Evolutionary conservation across 2,888 invertebrate species (phyloP), one percentile per base, ranked within the genome.

Genomic region (Torymus aiolomorphi): DNA sequence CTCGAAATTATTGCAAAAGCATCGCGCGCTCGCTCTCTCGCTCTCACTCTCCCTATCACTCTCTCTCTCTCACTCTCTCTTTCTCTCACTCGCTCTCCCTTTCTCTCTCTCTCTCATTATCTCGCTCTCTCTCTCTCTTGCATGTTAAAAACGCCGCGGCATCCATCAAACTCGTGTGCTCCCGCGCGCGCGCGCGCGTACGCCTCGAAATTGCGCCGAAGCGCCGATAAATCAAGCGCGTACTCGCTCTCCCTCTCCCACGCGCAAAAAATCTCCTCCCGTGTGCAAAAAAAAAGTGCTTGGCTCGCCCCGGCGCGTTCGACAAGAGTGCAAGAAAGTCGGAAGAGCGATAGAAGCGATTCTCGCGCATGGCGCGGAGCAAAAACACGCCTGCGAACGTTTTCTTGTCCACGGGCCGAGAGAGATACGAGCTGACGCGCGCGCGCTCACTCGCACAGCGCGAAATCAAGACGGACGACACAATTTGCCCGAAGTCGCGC

Each of bases 401-500:
- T 63, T 54, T 42, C 49, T 14, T 54, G 18, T 16, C 24, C 2
- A 12, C 5, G 14, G n/a, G 57, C 20, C 20, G 42, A 8, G 42
- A 42, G 42, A 42, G 42, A 42, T 42, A 42, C 42, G n/a, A 24
- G 16, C 14, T n/a, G 57, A 72, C 57, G 5, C 54, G 73, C 42
- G 49, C 18, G 13, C n/a, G 49, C 13, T 54, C 57, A 1, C 31
- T 63, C 49, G 49, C 13, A 16, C 5, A 16, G 5, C 42, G 20
- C 66, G 61, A 66, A 80, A 82, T 78, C 78, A 76, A 82, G 80
- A 78, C 63, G 62, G 75, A 75, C 75, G 71, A 71, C 62, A 80
- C 74, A 78, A 82, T 82, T 82, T 82, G 78, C 59, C 54, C 3
- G 51, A 76, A 69, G 71, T 78, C 72, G 71, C 69, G 72, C 75